A percentile compares a stretch with the other conserved stretches of the same genome.
These are phyloP conservation scores for Myotis yumanensis DNA, from an alignment of 2,113 vertebrate species.

Conservation along the genomic window DNA sequence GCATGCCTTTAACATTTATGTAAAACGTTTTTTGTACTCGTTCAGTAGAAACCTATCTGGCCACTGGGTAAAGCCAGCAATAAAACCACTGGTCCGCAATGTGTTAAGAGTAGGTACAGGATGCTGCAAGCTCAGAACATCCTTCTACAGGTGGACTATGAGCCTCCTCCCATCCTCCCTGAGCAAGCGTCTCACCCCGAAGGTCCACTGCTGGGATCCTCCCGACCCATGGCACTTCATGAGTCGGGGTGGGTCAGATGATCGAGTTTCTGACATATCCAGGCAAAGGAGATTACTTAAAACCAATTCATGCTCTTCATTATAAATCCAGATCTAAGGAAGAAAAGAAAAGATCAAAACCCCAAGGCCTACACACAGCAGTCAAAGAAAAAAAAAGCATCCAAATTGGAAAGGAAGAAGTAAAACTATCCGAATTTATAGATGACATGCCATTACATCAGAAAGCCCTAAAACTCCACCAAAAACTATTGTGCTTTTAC, in stretches of 20 bases:
- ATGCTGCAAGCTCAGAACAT: neutral
- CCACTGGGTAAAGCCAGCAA: too few relatives aligned
- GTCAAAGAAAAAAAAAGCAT: too few relatives aligned
- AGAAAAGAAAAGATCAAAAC: neutral
- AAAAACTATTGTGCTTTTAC: neutral
- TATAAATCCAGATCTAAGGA: constrained; percentile 91
- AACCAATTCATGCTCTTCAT: constrained; percentile 94
- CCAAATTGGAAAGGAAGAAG: neutral
- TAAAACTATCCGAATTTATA: too few relatives aligned
- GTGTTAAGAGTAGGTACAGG: too few relatives aligned
- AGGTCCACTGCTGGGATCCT: constrained; percentile 96
- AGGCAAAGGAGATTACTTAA: constrained; percentile 93
- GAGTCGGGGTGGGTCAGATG: constrained; percentile 91
- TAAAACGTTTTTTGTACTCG: too few relatives aligned
- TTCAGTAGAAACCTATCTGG: too few relatives aligned
- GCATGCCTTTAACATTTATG: too few relatives aligned
- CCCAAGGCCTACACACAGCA: neutral
- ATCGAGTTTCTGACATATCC: constrained; percentile 93
- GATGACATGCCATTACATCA: too few relatives aligned
- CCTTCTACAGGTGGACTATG: rapidly evolving
- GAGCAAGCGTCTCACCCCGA: constrained; percentile 87
- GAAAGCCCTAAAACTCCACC: too few relatives aligned
- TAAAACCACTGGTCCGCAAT: too few relatives aligned
- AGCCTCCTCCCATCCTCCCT: neutral
- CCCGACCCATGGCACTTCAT: constrained; percentile 99